Evolutionary conservation across 30 jellyfish, hydroid and myxozoan species (phyloP).

Genomic region (Chrysaora quinquecirrha): DNA sequence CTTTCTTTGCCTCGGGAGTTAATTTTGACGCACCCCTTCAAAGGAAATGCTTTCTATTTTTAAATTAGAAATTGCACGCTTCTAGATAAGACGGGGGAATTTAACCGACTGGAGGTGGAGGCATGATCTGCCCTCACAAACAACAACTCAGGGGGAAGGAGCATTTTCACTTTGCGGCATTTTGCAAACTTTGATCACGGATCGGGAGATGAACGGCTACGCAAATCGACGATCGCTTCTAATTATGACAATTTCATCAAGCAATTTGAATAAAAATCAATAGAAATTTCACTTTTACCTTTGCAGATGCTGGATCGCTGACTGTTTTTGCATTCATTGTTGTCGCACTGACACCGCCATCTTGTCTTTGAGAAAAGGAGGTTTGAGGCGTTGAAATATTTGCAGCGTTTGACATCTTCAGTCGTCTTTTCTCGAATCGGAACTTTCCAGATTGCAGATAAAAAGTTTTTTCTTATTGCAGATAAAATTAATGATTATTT

Average conservation of each 20-base stretch:
- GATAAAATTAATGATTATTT: neutral
- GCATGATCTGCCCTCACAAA: neutral
- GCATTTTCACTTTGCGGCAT: too few relatives aligned
- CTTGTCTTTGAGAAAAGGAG: conserved; percentile 67
- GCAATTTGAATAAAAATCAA: neutral
- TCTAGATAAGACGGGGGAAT: too few relatives aligned
- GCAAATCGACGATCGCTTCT: too few relatives aligned
- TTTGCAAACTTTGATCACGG: too few relatives aligned
- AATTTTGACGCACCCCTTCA: too few relatives aligned
- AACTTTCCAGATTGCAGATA: neutral
- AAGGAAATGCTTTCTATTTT: too few relatives aligned
- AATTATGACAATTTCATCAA: too few relatives aligned
- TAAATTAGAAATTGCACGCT: too few relatives aligned
- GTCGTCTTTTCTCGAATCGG: neutral
- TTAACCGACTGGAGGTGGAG: neutral
- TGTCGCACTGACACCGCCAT: conserved; percentile 73
- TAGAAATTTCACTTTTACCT: neutral
- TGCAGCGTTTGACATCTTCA: conserved; percentile 35
- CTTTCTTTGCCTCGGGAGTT: too few relatives aligned
- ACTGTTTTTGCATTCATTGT: conserved; percentile 43
- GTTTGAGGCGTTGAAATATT: conserved; percentile 30
- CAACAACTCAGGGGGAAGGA: neutral
- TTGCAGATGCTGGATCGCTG: neutral
- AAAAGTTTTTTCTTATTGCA: neutral
- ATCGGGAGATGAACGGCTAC: too few relatives aligned